Base-by-base conservation (phyloP, 2,888 invertebrate species). In the Cryptocephalus moraei region DNA sequence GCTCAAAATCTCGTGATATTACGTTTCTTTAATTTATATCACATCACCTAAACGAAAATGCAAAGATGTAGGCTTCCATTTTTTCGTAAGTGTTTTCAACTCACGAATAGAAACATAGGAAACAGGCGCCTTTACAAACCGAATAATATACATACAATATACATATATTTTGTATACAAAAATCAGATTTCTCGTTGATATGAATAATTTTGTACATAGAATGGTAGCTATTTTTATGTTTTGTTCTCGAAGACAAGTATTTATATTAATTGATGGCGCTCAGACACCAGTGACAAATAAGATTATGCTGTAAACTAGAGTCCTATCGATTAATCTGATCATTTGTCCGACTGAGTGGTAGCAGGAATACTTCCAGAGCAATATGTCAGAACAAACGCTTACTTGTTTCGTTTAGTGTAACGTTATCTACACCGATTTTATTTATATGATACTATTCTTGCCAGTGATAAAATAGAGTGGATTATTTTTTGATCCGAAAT, bases 391-490 rank as follows among this genome's bases (percentile, higher is more conserved):
- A 46, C 44, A 40, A 45, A 49, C 49, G 51, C 52, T 52, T 49
- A 47, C 53, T 49, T 52, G 53, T 52, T 52, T 51, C 43, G 46
- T 49, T 22, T 46, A 45, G 40, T 50, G 39, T 47, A 49, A 45
- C 44, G 47, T 53, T 22, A 22, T 22, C 22, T 22, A 22, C 22
- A 22, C 22, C 22, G 47, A 49, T 44, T 36, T 48, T 48, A 46
- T 48, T 48, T 50, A 44, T 39, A 51, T 44, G 22, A 22, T 22
- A 48, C 46, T 51, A 50, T 49, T 53, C 49, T 48, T 50, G 49
- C 54, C 54, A 52, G 52, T 54, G 54, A 54, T 54, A 54, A 44
- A 47, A 47, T 48, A 52, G 43, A 47, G 49, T 12, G 49, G 45
- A 53, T 55, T 51, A 53, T 51, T 55, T 53, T 52, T 55, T 46